Evolutionary conservation across 2,113 vertebrate genomes (phyloP), one percentile per base, ranked within the genome.

Genomic region (Colossoma macropomum): DNA sequence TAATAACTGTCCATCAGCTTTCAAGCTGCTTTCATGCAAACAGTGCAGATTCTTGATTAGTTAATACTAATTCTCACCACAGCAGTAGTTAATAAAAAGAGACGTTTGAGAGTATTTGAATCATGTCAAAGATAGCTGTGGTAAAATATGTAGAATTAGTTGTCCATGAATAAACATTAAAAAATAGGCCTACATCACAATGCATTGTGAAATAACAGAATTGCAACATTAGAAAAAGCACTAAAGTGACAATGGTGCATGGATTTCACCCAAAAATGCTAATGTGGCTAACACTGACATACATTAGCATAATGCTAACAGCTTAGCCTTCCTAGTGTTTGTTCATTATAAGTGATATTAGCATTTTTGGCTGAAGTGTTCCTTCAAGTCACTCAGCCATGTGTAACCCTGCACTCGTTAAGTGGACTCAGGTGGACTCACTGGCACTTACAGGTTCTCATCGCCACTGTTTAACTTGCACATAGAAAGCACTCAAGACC

Each of bases 381-480:
- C 6, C 38, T 32, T 45, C 41, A 72, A 69, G 72, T 85, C 77
- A 70, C 52, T 76, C 52, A 69, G 73, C 66, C 65, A 76, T 66
- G 77, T 25, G 38, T 52, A 80, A 80, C 68, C 50, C 75, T 50
- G 11, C 79, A 25, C 59, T 76, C 79, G 50, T 34, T 82, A 85
- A 85, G 65, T 78, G 79, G 74, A 50, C 19, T 82, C 48, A 72
- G 77, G 81, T 77, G 74, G 62, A 60, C 45, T 73, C 27, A 28
- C 0, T 59, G 79, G 34, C 75, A 77, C 68, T 85, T 73, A 30
- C 34, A 50, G 69, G 48, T 73, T 78, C 75, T 85, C 50, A 50
- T 1, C 27, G 21, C 27, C 68, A 66, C 79, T 85, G 73, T 85
- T 81, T 85, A 66, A 78, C 79, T 82, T 82, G 27, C 45, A 81